Evolutionary conservation across 2,113 vertebrate genomes (phyloP).

Genomic region (Chaenocephalus aceratus): DNA sequence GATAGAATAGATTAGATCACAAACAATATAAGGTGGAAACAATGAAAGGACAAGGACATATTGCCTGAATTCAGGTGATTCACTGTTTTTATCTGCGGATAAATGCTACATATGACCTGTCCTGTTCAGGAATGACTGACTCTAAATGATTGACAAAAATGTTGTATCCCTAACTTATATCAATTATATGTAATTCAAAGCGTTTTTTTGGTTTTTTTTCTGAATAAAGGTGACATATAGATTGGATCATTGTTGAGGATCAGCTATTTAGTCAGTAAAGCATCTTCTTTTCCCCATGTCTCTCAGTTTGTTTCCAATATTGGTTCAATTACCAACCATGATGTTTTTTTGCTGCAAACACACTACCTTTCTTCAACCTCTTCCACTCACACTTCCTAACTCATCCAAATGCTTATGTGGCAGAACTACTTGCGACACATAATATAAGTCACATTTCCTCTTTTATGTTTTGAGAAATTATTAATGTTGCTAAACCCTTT

Average conservation of each 20-base stretch:
- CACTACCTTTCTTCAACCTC: slow-evolving; percentile 38
- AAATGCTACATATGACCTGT: slow-evolving; percentile 32
- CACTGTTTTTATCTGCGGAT: slow-evolving; percentile 35
- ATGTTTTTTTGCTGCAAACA: slow-evolving; percentile 7
- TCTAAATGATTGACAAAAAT: slow-evolving; percentile 16
- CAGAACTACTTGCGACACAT: slow-evolving; percentile 60
- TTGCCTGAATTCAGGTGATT: slow-evolving; percentile 48
- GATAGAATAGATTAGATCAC: slow-evolving; percentile 60
- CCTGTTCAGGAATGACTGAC: slow-evolving; percentile 19
- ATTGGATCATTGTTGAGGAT: background rate
- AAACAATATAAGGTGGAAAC: slow-evolving; percentile 39
- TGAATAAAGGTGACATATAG: background rate
- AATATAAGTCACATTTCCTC: slow-evolving; percentile 57
- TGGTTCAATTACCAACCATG: background rate
- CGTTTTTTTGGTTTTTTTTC: background rate
- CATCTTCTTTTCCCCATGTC: no score
- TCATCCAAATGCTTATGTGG: slow-evolving; percentile 64
- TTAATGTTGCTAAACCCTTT: slow-evolving; percentile 80
- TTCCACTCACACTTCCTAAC: slow-evolving; percentile 22
- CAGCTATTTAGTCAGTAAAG: no score
- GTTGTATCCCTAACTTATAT: background rate
- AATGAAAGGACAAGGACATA: slow-evolving; percentile 37
- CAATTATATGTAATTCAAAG: background rate
- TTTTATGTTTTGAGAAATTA: slow-evolving; percentile 82
- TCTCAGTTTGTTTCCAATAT: background rate